Evolutionary conservation across 2,113 vertebrate genomes (phyloP).

Genomic region (Rhinoderma darwinii): DNA sequence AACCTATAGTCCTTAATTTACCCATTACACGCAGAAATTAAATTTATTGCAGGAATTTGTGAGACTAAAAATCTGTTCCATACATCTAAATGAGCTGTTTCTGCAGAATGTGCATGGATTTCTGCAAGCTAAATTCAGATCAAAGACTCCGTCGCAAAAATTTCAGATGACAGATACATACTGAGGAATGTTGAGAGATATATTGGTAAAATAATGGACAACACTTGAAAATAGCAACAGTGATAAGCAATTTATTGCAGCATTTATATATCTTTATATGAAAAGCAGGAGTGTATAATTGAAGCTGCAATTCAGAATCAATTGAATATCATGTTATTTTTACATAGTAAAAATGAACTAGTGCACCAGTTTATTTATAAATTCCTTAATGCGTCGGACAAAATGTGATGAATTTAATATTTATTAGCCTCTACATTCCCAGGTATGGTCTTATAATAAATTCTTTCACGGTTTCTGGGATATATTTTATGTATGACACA

Average conservation of each 20-base stretch:
- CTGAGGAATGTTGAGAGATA: neutral
- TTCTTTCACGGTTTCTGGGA: neutral
- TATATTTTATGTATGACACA: conserved; percentile 1
- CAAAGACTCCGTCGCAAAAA: too few species aligned
- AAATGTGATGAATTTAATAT: neutral
- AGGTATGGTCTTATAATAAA: neutral
- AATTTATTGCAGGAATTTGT: too few species aligned
- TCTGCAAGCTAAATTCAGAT: too few species aligned
- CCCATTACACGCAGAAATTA: too few species aligned
- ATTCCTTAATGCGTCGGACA: neutral
- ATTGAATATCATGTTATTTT: neutral
- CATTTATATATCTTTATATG: neutral
- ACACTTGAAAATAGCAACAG: neutral
- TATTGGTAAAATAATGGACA: neutral
- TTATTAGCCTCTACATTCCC: neutral
- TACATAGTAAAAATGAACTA: neutral
- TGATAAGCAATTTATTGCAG: neutral
- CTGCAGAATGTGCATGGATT: too few species aligned
- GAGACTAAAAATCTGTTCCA: too few species aligned
- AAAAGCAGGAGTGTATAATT: neutral
- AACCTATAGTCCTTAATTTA: too few species aligned
- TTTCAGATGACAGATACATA: too few species aligned
- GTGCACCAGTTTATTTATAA: neutral
- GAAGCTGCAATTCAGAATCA: neutral
- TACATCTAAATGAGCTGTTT: too few species aligned